A percentile compares a stretch with the other conserved stretches of the same genome.
Evolutionary conservation across 1,140 invertebrate species (phyloP).

Genomic region (Probaryconus sp.): DNA sequence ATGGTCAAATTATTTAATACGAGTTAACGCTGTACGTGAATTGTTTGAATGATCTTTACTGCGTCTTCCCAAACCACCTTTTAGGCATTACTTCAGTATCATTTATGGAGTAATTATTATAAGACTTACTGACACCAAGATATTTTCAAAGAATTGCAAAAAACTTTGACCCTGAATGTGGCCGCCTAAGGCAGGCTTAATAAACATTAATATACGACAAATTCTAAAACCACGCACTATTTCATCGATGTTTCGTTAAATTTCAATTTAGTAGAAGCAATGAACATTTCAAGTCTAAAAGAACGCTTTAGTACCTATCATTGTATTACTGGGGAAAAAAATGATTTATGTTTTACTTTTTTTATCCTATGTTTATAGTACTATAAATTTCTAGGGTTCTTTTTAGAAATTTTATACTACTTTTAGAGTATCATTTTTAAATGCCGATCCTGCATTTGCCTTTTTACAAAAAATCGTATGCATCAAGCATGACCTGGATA

Average conservation of each 20-base stretch:
- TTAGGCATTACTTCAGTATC: conserved; percentile 30
- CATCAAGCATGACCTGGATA: too few relatives aligned
- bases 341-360: neutral
- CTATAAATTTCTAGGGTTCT: too few relatives aligned
- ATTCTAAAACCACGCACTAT: conserved; percentile 32
- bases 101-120: conserved; percentile 40
- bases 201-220: conserved; percentile 38
- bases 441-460: too few relatives aligned
- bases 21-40: conserved; percentile 31
- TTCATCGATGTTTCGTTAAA: conserved; percentile 6
- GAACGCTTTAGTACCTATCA: conserved; percentile 26
- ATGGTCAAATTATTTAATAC: conserved; percentile 15
- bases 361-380: too few relatives aligned
- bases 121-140: conserved; percentile 64
- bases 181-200: conserved; percentile 58
- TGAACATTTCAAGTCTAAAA: neutral
- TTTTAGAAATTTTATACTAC: too few relatives aligned
- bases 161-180: conserved; percentile 38
- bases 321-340: neutral
- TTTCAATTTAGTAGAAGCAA: conserved; percentile 5
- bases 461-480: too few relatives aligned
- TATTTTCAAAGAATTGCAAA: conserved; percentile 66
- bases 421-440: too few relatives aligned
- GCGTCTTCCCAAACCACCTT: conserved; percentile 31
- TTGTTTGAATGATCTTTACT: conserved; percentile 42